Percentiles rank a stretch among this genome's conserved stretches.
These are phyloP conservation scores for Gila robusta DNA, from an alignment of 2,797 vertebrate genomes.

Conservation along the genomic window DNA sequence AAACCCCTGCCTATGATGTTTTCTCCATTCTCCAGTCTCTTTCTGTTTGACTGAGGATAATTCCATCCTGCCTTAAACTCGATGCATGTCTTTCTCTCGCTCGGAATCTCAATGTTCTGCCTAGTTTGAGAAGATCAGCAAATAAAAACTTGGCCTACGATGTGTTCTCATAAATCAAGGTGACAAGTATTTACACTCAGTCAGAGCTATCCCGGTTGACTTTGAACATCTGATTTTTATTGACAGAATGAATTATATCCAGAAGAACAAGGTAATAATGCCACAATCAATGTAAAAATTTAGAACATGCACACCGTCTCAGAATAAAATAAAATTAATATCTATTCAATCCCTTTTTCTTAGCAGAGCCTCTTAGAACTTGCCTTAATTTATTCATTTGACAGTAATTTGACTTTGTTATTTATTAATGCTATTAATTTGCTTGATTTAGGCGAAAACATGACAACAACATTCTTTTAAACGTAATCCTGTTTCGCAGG, in stretches of 20 bases:
- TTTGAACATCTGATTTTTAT: constrained; percentile 1
- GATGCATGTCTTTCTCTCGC: neutral
- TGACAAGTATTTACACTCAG: neutral
- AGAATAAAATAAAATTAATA: neutral
- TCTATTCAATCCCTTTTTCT: neutral
- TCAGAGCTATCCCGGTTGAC: neutral
- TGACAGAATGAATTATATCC: constrained; percentile 5
- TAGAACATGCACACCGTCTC: neutral
- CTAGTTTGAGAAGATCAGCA: constrained; percentile 17
- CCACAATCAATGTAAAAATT: neutral
- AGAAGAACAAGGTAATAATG: neutral
- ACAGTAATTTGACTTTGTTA: neutral
- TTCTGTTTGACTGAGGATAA: constrained; percentile 25
- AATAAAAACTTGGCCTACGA: neutral
- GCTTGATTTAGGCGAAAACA: neutral
- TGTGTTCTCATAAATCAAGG: constrained; percentile 25
- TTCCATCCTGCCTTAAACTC: neutral
- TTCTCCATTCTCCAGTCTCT: constrained; percentile 9
- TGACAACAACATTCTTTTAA: neutral
- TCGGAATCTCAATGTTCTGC: neutral
- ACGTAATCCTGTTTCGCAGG: neutral
- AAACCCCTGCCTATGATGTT: constrained; percentile 24
- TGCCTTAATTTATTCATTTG: constrained; percentile 2
- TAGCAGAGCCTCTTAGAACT: neutral
- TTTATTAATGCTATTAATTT: neutral